These are phyloP conservation scores for Allophyes oxyacanthae DNA, from an alignment of 2,888 invertebrate species.

Conservation along the genomic window DNA sequence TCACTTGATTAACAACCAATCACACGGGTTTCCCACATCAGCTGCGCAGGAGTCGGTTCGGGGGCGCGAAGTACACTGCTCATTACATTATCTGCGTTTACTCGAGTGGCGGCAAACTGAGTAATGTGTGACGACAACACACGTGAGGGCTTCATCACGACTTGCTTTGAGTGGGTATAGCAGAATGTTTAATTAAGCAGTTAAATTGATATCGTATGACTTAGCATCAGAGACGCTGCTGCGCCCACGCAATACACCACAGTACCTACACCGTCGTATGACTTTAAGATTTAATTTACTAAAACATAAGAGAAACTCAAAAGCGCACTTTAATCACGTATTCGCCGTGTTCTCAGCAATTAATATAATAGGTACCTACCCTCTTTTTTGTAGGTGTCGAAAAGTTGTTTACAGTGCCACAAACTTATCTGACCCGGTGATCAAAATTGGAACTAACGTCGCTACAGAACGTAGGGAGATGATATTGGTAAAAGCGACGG, in stretches of 20 bases:
- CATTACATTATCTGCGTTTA: constrained; percentile 68
- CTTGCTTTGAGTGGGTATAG: constrained; percentile 13
- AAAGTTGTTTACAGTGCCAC: too few species aligned
- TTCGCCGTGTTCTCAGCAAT: too few species aligned
- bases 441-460: too few species aligned
- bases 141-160: constrained; percentile 49
- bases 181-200: constrained; percentile 29
- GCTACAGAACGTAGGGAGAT: too few species aligned
- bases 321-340: too few species aligned
- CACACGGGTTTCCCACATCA: constrained; percentile 28
- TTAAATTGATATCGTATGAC: constrained; percentile 18
- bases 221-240: constrained; percentile 16
- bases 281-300: too few species aligned
- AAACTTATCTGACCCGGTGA: too few species aligned
- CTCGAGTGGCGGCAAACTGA: constrained; percentile 50
- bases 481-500: too few species aligned
- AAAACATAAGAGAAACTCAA: too few species aligned
- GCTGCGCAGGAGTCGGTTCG: constrained; percentile 57
- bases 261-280: too few species aligned
- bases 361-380: too few species aligned
- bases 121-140: constrained; percentile 47
- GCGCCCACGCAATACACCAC: constrained; percentile 19
- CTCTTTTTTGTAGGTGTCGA: too few species aligned
- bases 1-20: constrained; percentile 32
- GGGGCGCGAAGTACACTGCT: constrained; percentile 59